phyloP scores from a whole-genome alignment of 2,113 vertebrate species.

The Heterotis niloticus region DNA sequence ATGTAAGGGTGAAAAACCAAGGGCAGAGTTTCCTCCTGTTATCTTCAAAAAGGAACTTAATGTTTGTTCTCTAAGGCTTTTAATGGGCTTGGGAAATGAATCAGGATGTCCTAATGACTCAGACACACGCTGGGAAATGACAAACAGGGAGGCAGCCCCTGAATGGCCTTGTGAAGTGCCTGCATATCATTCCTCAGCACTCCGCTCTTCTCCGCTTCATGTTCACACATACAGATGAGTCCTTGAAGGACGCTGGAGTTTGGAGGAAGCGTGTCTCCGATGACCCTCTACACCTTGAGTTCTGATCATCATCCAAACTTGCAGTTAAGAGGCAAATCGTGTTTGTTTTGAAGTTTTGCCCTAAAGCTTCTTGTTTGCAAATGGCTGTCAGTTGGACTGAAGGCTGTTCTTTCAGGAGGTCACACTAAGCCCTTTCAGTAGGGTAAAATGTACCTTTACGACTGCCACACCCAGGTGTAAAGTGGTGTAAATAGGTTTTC shows the following conservation, averaged over 20 bases:
- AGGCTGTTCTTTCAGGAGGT: too few species aligned
- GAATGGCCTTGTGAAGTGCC: constrained; percentile 3
- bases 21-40: neutral
- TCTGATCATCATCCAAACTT: too few species aligned
- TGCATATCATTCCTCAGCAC: neutral
- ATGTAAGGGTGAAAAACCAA: neutral
- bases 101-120: neutral
- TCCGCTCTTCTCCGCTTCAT: neutral
- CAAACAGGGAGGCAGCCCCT: neutral
- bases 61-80: neutral
- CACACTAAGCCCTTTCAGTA: too few species aligned
- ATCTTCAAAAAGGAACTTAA: neutral
- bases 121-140: constrained; percentile 11
- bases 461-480: too few species aligned
- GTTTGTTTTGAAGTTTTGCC: too few species aligned
- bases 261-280: too few species aligned
- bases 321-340: too few species aligned
- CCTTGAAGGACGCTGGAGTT: neutral
- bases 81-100: neutral
- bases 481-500: too few species aligned
- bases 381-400: too few species aligned
- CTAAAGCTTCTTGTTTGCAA: too few species aligned
- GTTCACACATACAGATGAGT: neutral
- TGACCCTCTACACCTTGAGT: too few species aligned
- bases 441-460: too few species aligned